Percentiles rank a stretch among this genome's conserved stretches.
phyloP scores from a whole-genome alignment of 30 jellyfish, hydroid and myxozoan species.

The Pelagia noctiluca region DNA sequence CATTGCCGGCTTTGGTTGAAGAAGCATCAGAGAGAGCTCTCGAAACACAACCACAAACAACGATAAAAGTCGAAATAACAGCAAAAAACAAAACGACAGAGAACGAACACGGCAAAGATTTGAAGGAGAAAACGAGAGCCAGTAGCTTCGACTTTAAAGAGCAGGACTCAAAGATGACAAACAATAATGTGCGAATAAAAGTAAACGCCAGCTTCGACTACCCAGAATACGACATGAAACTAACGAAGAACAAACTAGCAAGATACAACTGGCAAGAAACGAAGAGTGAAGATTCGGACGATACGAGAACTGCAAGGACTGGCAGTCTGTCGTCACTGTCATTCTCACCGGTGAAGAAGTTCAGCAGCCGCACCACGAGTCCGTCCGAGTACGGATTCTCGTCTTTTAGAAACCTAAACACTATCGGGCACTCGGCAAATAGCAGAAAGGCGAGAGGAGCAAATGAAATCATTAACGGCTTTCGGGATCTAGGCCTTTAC shows the following conservation, averaged over 20 bases:
- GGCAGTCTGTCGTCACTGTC: background rate
- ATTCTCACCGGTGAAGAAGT: background rate
- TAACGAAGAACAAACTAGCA: background rate
- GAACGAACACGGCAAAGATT: background rate
- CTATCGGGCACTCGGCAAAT: background rate
- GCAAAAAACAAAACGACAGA: background rate
- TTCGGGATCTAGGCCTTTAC: background rate
- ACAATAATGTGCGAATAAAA: background rate
- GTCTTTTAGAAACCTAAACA: background rate
- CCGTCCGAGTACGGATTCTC: background rate
- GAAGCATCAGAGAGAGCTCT: background rate
- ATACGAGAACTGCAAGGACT: background rate
- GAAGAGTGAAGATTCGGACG: background rate
- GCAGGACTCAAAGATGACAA: background rate
- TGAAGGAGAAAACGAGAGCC: too few species aligned
- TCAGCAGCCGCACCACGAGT: background rate
- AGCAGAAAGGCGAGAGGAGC: background rate
- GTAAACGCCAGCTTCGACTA: background rate
- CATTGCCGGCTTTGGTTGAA: background rate
- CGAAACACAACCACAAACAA: background rate
- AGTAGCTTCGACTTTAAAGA: too few species aligned
- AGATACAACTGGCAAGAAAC: background rate
- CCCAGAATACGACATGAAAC: background rate
- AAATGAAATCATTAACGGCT: background rate
- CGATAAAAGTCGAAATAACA: background rate